Evolutionary conservation across 2,888 invertebrate species (phyloP).

Genomic region (Agrypnus murinus): DNA sequence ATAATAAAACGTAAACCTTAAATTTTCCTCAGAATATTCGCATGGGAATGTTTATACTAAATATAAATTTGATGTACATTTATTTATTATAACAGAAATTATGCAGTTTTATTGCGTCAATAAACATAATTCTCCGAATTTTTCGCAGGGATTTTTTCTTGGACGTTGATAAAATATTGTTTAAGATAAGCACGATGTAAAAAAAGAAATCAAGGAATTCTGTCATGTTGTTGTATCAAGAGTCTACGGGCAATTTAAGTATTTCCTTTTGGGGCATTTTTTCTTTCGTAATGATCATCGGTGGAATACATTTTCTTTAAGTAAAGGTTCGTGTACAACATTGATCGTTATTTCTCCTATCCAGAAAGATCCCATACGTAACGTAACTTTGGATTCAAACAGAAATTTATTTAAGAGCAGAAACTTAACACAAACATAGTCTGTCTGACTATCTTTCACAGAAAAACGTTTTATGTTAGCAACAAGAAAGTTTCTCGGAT

Average conservation of each 20-base stretch:
- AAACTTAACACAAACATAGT: too few species aligned
- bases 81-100: conserved; percentile 6
- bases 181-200: neutral
- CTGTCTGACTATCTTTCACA: neutral
- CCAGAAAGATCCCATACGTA: neutral
- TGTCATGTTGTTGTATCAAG: too few species aligned
- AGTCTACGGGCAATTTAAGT: too few species aligned
- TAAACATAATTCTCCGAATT: neutral
- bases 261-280: too few species aligned
- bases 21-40: conserved; percentile 3
- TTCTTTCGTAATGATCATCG: neutral
- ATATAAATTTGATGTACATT: neutral
- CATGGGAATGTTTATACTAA: conserved; percentile 11
- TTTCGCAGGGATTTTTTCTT: too few species aligned
- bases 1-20: conserved; percentile 2
- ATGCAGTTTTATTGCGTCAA: conserved; percentile 7
- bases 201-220: too few species aligned
- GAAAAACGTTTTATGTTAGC: neutral
- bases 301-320: conserved; percentile 1
- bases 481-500: neutral
- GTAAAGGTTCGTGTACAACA: conserved; percentile 12
- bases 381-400: too few species aligned
- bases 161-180: too few species aligned
- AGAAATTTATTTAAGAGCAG: too few species aligned
- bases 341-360: neutral